Conservation (phyloP, 2,797 vertebrate genomes). For the Hippopotamyrus pictus region DNA sequence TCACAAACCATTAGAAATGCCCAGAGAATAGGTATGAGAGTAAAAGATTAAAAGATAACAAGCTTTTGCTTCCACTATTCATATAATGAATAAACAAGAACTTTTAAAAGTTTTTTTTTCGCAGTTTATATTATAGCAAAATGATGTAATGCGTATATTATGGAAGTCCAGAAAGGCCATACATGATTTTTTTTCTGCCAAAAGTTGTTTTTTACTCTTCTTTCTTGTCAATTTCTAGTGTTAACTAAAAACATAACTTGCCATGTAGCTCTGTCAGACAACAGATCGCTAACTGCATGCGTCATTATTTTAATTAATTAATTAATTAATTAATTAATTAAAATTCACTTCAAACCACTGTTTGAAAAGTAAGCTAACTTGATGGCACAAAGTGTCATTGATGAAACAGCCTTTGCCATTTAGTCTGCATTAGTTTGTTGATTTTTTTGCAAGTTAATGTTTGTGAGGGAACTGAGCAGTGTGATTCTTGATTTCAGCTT, state of each 20-base stretch:
- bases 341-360: not conserved
- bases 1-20: not conserved
- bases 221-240: not conserved
- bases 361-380: not conserved
- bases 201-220: not conserved
- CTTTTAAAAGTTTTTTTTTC: not conserved
- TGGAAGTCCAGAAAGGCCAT: not conserved
- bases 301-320: not conserved
- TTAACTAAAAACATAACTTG: not conserved
- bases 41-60: not conserved
- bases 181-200: not conserved
- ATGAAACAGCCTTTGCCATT: not conserved
- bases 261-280: not conserved
- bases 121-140: not conserved
- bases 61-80: not conserved
- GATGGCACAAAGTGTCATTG: not conserved
- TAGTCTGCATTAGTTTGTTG: not conserved
- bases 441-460: not conserved
- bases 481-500: not conserved
- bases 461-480: not conserved
- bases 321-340: not conserved
- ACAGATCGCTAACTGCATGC: not conserved
- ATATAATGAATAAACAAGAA: not conserved
- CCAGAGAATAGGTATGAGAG: not conserved
- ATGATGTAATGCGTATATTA: not conserved